Base-by-base conservation (phyloP, 2,797 vertebrate species). In the Harpagifer antarcticus region DNA sequence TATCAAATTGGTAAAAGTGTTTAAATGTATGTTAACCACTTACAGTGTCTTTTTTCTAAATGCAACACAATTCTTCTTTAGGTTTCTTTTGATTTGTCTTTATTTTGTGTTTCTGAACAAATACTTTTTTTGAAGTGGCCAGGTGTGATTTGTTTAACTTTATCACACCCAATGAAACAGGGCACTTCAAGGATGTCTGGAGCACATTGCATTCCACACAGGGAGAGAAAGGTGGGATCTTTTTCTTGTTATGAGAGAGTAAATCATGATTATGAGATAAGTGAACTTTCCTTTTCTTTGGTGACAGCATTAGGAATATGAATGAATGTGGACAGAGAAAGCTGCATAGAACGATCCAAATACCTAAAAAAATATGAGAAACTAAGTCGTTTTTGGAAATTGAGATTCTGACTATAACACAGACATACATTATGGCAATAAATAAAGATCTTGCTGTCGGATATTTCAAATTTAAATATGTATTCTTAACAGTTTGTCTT, bases 401-500 rank as follows among this genome's bases (percentile, higher is more conserved):
- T 49, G 6, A 20, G n/a, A 40, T 27, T 67, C 13, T 47, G 55
- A 31, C 48, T 65, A 53, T 43, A 48, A 19, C n/a, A 66, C 1
- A 11, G 12, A 19, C 27, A 40, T n/a, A 63, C 8, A 63, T 37
- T 42, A 52, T 15, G 7, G 8, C 59, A 20, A 50, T 20, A 50
- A 47, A 33, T 13, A 10, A 5, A 54, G 17, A 17, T 48, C 5
- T 50, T 19, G n/a, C 15, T 31, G 0, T 8, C 0, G 20, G 7
- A 19, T 50, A 16, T 47, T 50, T 67, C 4, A 56, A n/a, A 49
- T 6, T 66, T 47, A 49, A 61, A 31, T 66, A 44, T 16, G 47
- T 49, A 2, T 15, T 45, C 27, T 59, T 8, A 16, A 17, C 14
- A 58, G 19, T 31, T 48, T 13, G 2, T 59, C 7, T 31, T 43